Evolutionary conservation across 2,797 vertebrate genomes (phyloP), one percentile per base, ranked within the genome.

Genomic region (Acipenser transmontanus): DNA sequence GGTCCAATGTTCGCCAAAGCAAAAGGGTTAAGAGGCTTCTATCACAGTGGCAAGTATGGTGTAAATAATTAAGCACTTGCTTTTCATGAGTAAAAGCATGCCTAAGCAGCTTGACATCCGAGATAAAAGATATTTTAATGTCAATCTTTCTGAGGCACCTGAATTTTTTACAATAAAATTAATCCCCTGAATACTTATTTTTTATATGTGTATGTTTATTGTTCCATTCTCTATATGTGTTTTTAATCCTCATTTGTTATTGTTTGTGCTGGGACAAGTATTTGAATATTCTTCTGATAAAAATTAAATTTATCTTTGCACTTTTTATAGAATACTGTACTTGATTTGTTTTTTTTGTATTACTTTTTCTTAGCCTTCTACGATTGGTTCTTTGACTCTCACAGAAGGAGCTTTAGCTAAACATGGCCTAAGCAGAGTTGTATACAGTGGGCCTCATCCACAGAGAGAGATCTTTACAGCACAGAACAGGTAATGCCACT

Each of bases 381-480:
- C 93, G 70, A 94, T 98, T 74, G 96, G 96, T 71, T 97, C 97
- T 72, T 91, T 98, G 79, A 96, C 94, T 75, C 91, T 98, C 66
- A 98, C 96, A 0, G 97, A 99, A 82, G 96, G 96, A 60, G 96
- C 97, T 68, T 80, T 99, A 67, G 95, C 95, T 2, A 96, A 96
- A 81, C 97, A 98, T 6, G 97, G 95, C 14, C 88, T 98, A 74
- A 93, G 91, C 75, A 92, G 89, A 75, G 95, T 99, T 60, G 92
- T 97, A 62, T 98, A 97, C 86, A 97, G 94, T 11, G 97, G 97
- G 73, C 96, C 96, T 66, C 94, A 97, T 81, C 92, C 94, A 67
- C 97, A 99, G 79, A 92, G 97, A 74, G 97, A 99, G 83, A 98
- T 89, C 76, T 89, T 99, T 68, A 99, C 95, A 6, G 96, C 96